These are phyloP conservation scores for Enchytraeus crypticus DNA, from an alignment of 2,888 invertebrate genomes.

Conservation along the genomic window DNA sequence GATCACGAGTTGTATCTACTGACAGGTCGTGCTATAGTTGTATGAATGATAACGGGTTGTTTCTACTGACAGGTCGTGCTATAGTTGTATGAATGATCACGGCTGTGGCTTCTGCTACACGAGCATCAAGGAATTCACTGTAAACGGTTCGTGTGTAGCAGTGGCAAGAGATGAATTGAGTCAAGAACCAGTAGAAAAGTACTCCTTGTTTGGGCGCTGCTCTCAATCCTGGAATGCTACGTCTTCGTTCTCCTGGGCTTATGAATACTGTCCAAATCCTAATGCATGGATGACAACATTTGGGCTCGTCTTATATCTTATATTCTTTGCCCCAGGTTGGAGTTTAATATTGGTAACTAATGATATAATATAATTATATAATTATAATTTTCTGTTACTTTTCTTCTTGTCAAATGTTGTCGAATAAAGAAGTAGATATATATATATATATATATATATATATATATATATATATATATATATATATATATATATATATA, in stretches of 20 bases:
- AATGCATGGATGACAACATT: slow-evolving; percentile 44
- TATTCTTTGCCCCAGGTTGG: slow-evolving; percentile 49
- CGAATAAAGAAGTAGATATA: too few relatives aligned
- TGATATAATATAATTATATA: too few relatives aligned
- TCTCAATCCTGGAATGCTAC: background rate
- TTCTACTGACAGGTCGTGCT: slow-evolving; percentile 49
- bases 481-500: too few relatives aligned
- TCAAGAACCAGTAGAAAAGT: background rate
- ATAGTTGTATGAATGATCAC: slow-evolving; percentile 46
- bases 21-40: slow-evolving; percentile 51
- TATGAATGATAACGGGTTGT: slow-evolving; percentile 41
- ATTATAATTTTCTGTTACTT: too few relatives aligned
- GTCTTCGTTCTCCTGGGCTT: slow-evolving; percentile 42
- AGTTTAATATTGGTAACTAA: too few relatives aligned
- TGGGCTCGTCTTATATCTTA: slow-evolving; percentile 47
- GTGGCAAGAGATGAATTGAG: background rate
- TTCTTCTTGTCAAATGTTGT: too few relatives aligned
- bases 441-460: too few relatives aligned
- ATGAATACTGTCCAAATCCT: slow-evolving; percentile 47
- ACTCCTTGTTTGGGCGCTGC: slow-evolving; percentile 10
- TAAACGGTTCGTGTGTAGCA: slow-evolving; percentile 44
- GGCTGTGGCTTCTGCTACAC: slow-evolving; percentile 52
- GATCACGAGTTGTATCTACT: too few relatives aligned
- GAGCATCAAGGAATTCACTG: slow-evolving; percentile 26
- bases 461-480: too few relatives aligned